Conservation (phyloP, 2,797 vertebrate genomes). For the Melopsittacus undulatus region DNA sequence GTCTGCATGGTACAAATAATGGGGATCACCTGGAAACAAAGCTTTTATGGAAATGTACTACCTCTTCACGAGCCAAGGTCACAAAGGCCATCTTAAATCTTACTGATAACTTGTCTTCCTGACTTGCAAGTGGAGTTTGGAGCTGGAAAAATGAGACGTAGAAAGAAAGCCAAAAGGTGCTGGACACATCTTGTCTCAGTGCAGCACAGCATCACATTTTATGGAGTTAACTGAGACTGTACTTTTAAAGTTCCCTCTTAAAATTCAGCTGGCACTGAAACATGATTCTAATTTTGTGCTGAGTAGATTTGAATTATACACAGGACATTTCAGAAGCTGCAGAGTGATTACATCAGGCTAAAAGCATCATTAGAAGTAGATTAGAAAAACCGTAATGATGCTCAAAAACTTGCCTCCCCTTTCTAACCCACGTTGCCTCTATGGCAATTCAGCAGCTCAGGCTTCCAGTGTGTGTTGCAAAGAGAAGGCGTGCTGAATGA, state of each 20-base stretch:
- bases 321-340: background rate
- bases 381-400: background rate
- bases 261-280: background rate
- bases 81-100: background rate
- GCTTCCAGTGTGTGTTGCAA: rapidly evolving
- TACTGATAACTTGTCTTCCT: background rate
- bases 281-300: background rate
- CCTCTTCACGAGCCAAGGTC: background rate
- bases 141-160: background rate
- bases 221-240: background rate
- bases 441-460: background rate
- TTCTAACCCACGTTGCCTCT: background rate
- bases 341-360: background rate
- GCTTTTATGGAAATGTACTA: background rate
- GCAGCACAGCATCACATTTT: background rate
- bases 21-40: background rate
- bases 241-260: background rate
- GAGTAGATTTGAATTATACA: background rate
- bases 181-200: background rate
- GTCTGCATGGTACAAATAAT: background rate
- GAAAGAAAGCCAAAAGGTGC: background rate
- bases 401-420: background rate
- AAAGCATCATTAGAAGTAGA: background rate
- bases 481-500: background rate
- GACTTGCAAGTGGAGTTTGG: background rate